A percentile compares a stretch with the other conserved stretches of the same genome.
Evolutionary conservation across 2,888 invertebrate species (phyloP).

Genomic region (Oscheius sp.): DNA sequence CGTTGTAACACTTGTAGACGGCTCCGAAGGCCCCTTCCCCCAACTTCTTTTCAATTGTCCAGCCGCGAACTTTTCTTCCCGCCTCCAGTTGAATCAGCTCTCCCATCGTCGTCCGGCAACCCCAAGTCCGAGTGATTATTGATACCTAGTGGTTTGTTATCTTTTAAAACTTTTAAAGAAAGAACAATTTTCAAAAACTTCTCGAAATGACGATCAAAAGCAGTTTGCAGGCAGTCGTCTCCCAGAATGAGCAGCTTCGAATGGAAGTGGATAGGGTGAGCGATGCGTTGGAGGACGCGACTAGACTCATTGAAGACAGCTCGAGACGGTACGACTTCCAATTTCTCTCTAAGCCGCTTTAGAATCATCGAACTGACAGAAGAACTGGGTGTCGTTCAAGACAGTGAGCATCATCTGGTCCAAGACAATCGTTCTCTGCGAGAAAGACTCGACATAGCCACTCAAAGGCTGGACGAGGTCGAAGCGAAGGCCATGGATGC

Average conservation of each 20-base stretch:
- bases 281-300: constrained; percentile 66
- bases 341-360: not conserved
- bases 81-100: constrained; percentile 64
- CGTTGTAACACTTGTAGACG: constrained; percentile 65
- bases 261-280: constrained; percentile 61
- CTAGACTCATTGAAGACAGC: constrained; percentile 64
- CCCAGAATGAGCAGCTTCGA: constrained; percentile 68
- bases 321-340: constrained; percentile 46
- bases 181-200: no score
- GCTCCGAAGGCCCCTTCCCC: constrained; percentile 68
- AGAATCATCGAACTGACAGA: constrained; percentile 38
- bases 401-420: constrained; percentile 39
- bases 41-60: constrained; percentile 65
- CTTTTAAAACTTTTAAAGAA: no score
- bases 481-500: constrained; percentile 30
- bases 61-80: constrained; percentile 61
- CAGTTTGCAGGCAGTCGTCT: constrained; percentile 55
- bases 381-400: constrained; percentile 34
- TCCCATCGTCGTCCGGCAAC: constrained; percentile 41
- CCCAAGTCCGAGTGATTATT: no score
- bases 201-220: no score
- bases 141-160: no score
- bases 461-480: constrained; percentile 35
- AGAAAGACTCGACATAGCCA: constrained; percentile 23
- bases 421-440: constrained; percentile 36